Conservation (phyloP, 2,113 vertebrate genomes). For the Corythaixoides concolor region DNA sequence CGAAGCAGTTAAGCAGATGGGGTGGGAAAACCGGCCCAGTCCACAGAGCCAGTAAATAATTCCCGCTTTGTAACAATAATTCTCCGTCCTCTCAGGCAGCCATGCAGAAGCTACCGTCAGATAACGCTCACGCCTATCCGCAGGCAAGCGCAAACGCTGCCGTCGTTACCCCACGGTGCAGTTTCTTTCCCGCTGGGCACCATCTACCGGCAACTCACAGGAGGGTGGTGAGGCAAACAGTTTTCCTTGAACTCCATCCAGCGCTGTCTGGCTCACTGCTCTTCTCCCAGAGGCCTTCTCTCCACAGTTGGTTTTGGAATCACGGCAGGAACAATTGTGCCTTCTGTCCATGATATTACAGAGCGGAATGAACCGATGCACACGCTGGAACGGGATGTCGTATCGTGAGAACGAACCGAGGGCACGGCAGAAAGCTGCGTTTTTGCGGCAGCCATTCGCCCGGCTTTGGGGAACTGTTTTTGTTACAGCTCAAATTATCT, state of each 20-base stretch:
- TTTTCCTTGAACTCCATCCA: not conserved
- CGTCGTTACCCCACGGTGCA: not conserved
- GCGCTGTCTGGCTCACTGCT: not conserved
- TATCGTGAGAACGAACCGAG: not conserved
- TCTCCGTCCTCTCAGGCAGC: not conserved
- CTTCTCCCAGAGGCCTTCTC: not conserved
- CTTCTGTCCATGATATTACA: not conserved
- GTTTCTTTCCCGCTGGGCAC: not conserved
- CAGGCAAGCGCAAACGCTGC: not conserved
- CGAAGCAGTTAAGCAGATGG: not conserved
- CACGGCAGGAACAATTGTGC: not conserved
- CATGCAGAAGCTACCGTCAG: not conserved
- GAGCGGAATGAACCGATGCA: not conserved
- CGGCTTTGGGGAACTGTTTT: not conserved
- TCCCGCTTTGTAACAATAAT: not conserved
- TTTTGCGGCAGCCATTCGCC: not conserved
- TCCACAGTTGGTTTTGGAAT: not conserved
- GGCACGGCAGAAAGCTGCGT: not conserved
- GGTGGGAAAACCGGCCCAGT: not conserved
- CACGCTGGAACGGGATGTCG: not conserved
- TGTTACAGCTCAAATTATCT: not conserved
- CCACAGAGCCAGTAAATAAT: not conserved
- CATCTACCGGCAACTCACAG: not conserved
- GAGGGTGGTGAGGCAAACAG: not conserved
- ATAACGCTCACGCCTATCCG: not conserved